Evolutionary conservation across 2,113 vertebrate species (phyloP), one percentile per base, ranked within the genome.

Genomic region (Cyprinodon tularosa): DNA sequence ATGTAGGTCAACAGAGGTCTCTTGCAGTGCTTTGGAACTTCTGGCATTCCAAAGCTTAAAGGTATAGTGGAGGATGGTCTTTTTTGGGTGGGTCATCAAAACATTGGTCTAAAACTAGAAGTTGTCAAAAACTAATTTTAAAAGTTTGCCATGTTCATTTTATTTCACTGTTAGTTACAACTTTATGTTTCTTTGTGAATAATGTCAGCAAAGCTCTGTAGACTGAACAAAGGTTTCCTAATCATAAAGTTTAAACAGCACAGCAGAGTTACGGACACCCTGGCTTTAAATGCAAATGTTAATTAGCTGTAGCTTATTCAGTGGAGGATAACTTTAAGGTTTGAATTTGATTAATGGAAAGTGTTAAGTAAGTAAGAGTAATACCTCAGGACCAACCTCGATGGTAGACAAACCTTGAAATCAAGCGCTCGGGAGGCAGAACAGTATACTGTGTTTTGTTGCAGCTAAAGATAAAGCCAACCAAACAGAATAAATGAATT

Each of bases 401-500:
- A 91, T 83, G 77, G 68, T 88, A 76, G 88, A 89, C 86, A 91
- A 84, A 85, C 79, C 83, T 77, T 87, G 81, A 85, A 85, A 78
- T 78, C 67, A 80, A 78, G 77, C 62, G 38, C 63, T 82, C n/a
- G 66, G 61, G 69, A 75, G 48, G 83, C 80, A 72, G 73, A 80
- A 38, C 60, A 62, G 66, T 69, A 85, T 74, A 68, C 44, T 71
- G 65, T 75, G 66, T 86, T 76, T 80, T 84, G 74, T 78, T 84
- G 84, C 78, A 72, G 74, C 77, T 84, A 78, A 74, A 90, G 74
- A 84, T 85, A 87, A 89, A 90, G 82, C 77, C 78, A 59, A 72
- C 62, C 88, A 91, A 92, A 89, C 76, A 81, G 80, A 88, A 92
- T 77, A 88, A 91, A 92, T 90, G 77, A 88, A 81, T 90, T 89